Base-by-base conservation (phyloP, 92 coral and sea anemone genomes). In the Epizoanthus stellaris region DNA sequence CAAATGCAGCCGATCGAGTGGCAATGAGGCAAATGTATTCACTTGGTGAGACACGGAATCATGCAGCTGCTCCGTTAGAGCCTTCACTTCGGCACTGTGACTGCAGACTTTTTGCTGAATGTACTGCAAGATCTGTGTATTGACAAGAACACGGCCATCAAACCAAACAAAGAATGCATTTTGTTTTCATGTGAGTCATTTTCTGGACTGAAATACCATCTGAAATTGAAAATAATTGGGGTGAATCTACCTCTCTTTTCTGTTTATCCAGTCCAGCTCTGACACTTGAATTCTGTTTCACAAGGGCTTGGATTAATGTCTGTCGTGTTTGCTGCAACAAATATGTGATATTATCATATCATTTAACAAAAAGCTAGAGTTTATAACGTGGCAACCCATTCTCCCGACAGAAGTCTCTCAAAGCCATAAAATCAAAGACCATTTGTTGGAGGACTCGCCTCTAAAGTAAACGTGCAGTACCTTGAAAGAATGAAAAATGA, bases 271-370 rank as follows among this genome's bases (percentile, higher is more conserved):
- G 85, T 85, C 90, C 90, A 59, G 82, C 85, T 79, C 80, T 92
- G 83, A 95, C 91, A 13, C 85, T 87, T 66, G 94, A 96, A 83
- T 96, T 96, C 39, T 94, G 99, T 76, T 96, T 96, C 34, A 96
- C 97, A 63, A 96, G 89, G 25, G 91, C 97, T 74, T 93, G 99
- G 73, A 94, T 96, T 13, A 96, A 81, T 21, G 93, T 82, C 92
- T 96, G 98, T 58, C 94, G 94, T 62, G 94, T 76, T 96, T 96
- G 96, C 99, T 96, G 82, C 17, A 80, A 63, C 23, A 30, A 52
- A 21, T 59, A 64, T 36, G 6, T 0, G 10, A 66, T 52, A 30
- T 16, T 3, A 7, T 14, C 56, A 57, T 52, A 17, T 38, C 14
- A 4, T 15, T 13, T 19, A 38, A 72, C 52, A 43, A 6, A 14